These are phyloP conservation scores for Climacteris rufus DNA, from an alignment of 2,113 vertebrate species.

Conservation along the genomic window DNA sequence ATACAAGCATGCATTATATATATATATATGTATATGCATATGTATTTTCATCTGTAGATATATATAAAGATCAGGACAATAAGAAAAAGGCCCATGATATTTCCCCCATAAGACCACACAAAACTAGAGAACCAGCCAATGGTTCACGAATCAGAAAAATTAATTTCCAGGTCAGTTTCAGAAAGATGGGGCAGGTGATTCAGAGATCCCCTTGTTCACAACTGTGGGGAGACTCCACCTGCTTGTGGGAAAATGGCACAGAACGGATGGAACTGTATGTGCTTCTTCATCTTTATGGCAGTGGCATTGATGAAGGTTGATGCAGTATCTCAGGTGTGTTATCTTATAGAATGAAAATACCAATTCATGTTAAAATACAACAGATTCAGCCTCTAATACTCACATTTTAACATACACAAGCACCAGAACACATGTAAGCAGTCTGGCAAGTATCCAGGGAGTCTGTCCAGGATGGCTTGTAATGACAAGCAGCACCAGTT, in stretches of 20 bases:
- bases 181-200: accelerated
- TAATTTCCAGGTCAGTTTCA: background rate
- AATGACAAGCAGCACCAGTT: background rate
- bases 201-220: accelerated
- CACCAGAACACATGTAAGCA: background rate
- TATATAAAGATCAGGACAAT: background rate
- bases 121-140: background rate
- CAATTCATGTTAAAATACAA: background rate
- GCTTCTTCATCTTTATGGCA: background rate
- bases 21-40: background rate
- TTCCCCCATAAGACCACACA: background rate
- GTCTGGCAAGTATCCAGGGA: background rate
- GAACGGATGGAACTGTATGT: background rate
- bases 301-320: background rate
- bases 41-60: background rate
- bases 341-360: background rate
- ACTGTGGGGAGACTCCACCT: background rate
- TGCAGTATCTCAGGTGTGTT: background rate
- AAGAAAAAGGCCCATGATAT: background rate
- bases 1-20: background rate
- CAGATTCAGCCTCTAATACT: background rate
- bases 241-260: background rate
- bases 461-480: background rate
- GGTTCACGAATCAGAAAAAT: background rate
- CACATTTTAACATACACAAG: background rate